Conservation (phyloP, 1,140 invertebrate species). For the Prorops nasuta region DNA sequence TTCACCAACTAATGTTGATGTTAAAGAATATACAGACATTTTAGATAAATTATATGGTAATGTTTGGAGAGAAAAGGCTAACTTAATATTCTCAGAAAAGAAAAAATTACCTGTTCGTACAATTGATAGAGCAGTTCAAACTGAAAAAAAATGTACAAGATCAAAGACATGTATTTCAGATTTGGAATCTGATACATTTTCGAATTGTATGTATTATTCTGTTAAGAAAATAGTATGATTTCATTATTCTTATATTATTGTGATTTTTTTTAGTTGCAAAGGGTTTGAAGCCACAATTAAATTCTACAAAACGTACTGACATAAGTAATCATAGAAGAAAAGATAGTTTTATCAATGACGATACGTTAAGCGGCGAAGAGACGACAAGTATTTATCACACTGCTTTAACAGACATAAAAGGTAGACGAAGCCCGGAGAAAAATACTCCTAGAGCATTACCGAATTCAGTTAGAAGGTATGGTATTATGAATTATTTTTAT, state of each 20-base stretch:
- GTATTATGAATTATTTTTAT: neutral
- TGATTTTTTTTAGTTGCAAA: constrained; percentile 22
- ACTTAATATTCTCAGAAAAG: constrained; percentile 39
- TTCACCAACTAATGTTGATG: constrained; percentile 9
- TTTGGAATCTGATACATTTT: too few relatives aligned
- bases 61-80: constrained; percentile 51
- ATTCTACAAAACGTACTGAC: constrained; percentile 10
- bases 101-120: constrained; percentile 32
- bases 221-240: too few relatives aligned
- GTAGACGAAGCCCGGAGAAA: constrained; percentile 7
- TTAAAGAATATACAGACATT: constrained; percentile 50
- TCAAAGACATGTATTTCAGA: constrained; percentile 1
- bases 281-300: constrained; percentile 12
- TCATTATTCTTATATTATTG: neutral
- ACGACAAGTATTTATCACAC: constrained; percentile 39
- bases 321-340: constrained; percentile 12
- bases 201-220: neutral
- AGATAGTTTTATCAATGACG: constrained; percentile 41
- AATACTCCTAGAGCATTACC: too few relatives aligned
- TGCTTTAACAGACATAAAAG: constrained; percentile 29
- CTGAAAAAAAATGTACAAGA: constrained; percentile 31
- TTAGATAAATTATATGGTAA: constrained; percentile 57
- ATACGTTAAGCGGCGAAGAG: constrained; percentile 25
- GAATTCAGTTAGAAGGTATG: constrained; percentile 8
- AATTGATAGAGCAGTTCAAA: constrained; percentile 34